These are phyloP conservation scores for Abrostola tripartita DNA, from an alignment of 2,888 invertebrate genomes.

Conservation along the genomic window DNA sequence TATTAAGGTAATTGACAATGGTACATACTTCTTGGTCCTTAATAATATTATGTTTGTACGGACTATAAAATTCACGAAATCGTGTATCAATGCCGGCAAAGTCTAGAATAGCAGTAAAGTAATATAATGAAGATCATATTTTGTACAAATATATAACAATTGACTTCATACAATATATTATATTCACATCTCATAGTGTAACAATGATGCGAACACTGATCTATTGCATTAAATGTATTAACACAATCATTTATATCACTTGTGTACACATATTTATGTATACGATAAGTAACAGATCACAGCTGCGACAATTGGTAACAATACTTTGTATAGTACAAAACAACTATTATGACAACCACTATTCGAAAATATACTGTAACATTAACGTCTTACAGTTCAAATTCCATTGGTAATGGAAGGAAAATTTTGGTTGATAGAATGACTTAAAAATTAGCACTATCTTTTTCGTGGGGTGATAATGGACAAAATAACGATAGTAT, in stretches of 20 bases:
- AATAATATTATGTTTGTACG: no score
- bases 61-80: no score
- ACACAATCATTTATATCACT: conserved; percentile 54
- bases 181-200: conserved; percentile 16
- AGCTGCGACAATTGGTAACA: conserved; percentile 72
- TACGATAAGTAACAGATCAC: conserved; percentile 72
- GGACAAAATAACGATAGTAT: conserved; percentile 56
- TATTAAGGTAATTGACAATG: no score
- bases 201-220: conserved; percentile 56
- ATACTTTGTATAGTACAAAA: conserved; percentile 31
- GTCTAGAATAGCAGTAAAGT: no score
- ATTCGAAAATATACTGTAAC: conserved; percentile 17
- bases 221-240: conserved; percentile 44
- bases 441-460: conserved; percentile 48
- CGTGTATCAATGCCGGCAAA: no score
- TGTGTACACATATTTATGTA: conserved; percentile 46
- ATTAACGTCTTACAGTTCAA: rapidly evolving
- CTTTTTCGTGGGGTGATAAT: conserved; percentile 70
- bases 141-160: no score
- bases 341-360: not conserved
- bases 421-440: conserved; percentile 9
- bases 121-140: no score
- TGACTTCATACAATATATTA: conserved; percentile 11
- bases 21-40: no score
- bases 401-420: not conserved